Percentiles rank a stretch among this genome's conserved stretches.
These are phyloP conservation scores for Apis florea DNA, from an alignment of 1,140 invertebrate genomes.

Conservation along the genomic window DNA sequence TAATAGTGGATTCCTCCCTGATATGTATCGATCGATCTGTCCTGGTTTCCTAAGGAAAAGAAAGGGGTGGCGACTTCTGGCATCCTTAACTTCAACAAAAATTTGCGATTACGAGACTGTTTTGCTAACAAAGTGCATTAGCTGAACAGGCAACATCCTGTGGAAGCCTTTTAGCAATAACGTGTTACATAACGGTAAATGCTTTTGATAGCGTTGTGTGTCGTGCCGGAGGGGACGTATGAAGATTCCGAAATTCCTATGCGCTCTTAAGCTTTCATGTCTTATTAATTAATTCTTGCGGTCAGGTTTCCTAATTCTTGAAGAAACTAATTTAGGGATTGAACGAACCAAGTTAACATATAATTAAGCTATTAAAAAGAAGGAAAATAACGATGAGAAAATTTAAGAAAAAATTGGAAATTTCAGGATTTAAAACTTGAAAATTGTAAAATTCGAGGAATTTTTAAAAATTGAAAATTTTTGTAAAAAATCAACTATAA, in stretches of 20 bases:
- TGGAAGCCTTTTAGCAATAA: constrained; percentile 21
- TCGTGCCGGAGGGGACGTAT: neutral
- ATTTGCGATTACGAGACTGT: constrained; percentile 33
- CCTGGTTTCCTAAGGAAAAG: constrained; percentile 27
- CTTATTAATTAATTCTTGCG: constrained; percentile 11
- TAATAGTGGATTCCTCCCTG: neutral
- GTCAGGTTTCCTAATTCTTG: neutral
- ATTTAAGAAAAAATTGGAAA: neutral
- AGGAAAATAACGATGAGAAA: too few relatives aligned
- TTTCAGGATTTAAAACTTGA: neutral
- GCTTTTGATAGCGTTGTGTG: neutral
- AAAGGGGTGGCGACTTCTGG: constrained; percentile 7
- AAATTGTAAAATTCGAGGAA: neutral
- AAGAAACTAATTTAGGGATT: neutral
- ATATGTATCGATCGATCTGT: constrained; percentile 37
- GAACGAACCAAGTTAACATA: neutral
- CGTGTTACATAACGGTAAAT: constrained; percentile 27
- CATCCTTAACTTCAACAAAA: constrained; percentile 32
- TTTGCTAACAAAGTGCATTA: constrained; percentile 35
- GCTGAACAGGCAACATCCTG: constrained; percentile 21
- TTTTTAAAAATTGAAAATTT: neutral
- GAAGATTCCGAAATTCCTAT: constrained; percentile 20
- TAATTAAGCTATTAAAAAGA: too few relatives aligned
- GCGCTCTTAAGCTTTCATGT: neutral
- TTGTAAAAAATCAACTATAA: neutral